These are phyloP conservation scores for Netelia melanura DNA, from an alignment of 2,888 invertebrate species.

Conservation along the genomic window DNA sequence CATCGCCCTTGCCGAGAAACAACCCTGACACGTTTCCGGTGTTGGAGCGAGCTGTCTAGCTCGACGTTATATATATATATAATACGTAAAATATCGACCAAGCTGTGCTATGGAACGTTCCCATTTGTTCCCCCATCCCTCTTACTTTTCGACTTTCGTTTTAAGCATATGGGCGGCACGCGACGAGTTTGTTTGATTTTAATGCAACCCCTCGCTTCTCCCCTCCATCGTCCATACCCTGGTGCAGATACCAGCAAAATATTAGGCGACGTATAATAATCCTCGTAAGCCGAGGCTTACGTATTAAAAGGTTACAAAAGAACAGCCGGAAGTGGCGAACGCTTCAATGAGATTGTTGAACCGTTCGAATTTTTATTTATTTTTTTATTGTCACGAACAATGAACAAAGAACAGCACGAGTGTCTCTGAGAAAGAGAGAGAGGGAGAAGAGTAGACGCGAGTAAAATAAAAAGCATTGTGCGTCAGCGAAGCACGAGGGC, in stretches of 20 bases:
- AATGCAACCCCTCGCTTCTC: constrained; percentile 5
- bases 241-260: not conserved
- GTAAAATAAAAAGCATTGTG: constrained; percentile 30
- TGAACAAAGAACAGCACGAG: not conserved
- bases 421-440: not conserved
- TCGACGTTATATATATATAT: constrained; percentile 19
- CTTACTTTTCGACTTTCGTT: constrained; percentile 6
- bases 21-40: constrained; percentile 55
- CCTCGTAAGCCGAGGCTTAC: constrained; percentile 9
- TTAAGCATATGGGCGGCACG: constrained; percentile 33
- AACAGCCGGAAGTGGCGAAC: constrained; percentile 54
- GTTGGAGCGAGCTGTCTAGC: constrained; percentile 11
- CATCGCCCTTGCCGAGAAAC: constrained; percentile 20
- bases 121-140: not conserved
- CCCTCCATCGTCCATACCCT: no score
- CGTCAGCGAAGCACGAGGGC: not conserved
- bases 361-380: constrained; percentile 3
- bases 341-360: constrained; percentile 48
- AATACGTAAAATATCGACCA: not conserved
- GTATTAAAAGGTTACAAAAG: constrained; percentile 47
- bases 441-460: not conserved
- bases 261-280: constrained; percentile 12
- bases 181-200: constrained; percentile 52
- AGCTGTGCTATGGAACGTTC: constrained; percentile 1
- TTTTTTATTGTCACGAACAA: not conserved